phyloP scores from a whole-genome alignment of 2,888 invertebrate species.

The Drosophila neotestacea region DNA sequence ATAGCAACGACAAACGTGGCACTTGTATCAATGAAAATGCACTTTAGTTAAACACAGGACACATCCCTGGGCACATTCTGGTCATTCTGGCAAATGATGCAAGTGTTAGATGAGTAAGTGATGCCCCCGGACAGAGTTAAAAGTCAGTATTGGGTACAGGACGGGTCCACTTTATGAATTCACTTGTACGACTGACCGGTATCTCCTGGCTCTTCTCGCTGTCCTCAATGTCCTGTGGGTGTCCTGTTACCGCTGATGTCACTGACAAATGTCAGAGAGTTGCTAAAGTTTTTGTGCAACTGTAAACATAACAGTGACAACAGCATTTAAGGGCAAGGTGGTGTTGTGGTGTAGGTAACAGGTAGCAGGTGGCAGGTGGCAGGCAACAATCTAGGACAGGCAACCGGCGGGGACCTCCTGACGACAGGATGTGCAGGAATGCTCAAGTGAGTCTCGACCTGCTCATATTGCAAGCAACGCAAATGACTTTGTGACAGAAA shows the following conservation, averaged over 20 bases:
- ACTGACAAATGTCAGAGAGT: constrained; percentile 46
- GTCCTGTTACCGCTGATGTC: constrained; percentile 59
- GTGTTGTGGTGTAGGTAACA: not conserved
- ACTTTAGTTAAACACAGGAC: constrained; percentile 13
- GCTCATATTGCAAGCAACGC: constrained; percentile 43
- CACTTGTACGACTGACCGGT: constrained; percentile 54
- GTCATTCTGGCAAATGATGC: constrained; percentile 13
- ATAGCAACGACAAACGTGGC: constrained; percentile 39
- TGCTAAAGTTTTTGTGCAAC: constrained; percentile 60
- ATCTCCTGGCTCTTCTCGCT: constrained; percentile 12
- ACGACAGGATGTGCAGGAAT: constrained; percentile 65
- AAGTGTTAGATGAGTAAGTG: constrained; percentile 48
- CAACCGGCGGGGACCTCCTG: not conserved
- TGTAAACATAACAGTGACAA: constrained; percentile 69
- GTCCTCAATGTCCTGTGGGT: constrained; percentile 12
- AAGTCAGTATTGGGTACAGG: constrained; percentile 8
- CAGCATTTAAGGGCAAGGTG: constrained; percentile 37
- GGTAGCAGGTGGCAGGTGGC: not conserved
- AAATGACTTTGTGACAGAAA: constrained; percentile 50
- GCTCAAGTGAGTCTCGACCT: constrained; percentile 39
- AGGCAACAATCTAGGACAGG: not conserved
- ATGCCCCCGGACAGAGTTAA: constrained; percentile 28
- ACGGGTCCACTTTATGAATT: constrained; percentile 45
- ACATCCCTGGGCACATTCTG: constrained; percentile 8
- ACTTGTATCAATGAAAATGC: constrained; percentile 42